Conservation (phyloP, 30 jellyfish, hydroid and myxozoan species). For the Clytia hemisphaerica region DNA sequence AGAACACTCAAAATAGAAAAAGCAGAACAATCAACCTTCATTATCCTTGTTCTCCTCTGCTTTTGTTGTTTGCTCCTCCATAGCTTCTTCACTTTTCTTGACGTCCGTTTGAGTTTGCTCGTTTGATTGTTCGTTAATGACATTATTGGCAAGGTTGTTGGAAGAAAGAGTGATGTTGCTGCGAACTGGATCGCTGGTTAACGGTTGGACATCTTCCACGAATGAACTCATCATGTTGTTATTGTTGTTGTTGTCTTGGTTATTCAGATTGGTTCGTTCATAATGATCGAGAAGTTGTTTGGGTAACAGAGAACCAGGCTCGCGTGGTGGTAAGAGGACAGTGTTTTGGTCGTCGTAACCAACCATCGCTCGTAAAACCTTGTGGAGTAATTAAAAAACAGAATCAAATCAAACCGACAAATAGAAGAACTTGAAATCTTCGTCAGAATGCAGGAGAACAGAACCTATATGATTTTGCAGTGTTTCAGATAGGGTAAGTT, state of each 20-base stretch:
- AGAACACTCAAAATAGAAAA: no score
- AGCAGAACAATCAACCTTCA: no score
- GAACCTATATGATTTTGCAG: no score
- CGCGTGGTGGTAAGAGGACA: conserved; percentile 89
- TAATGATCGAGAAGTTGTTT: conserved; percentile 52
- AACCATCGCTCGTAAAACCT: conserved; percentile 84
- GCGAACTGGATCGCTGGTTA: no score
- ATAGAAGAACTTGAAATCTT: not conserved
- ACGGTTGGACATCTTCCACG: not conserved
- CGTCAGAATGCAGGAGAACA: not conserved
- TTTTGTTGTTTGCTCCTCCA: no score
- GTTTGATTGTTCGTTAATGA: no score
- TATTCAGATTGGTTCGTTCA: conserved; percentile 1
- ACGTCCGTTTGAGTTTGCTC: no score
- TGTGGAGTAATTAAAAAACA: not conserved
- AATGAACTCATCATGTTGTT: not conserved
- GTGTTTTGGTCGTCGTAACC: conserved; percentile 88
- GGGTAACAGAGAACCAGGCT: conserved; percentile 81
- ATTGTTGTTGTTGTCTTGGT: not conserved
- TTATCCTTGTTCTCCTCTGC: no score
- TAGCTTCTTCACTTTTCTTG: no score
- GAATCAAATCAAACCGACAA: not conserved
- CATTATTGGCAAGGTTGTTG: no score
- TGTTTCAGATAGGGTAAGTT: not conserved
- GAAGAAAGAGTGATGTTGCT: no score